phyloP scores from a whole-genome alignment of 2,888 invertebrate genomes.

The Gerosis bhagava region DNA sequence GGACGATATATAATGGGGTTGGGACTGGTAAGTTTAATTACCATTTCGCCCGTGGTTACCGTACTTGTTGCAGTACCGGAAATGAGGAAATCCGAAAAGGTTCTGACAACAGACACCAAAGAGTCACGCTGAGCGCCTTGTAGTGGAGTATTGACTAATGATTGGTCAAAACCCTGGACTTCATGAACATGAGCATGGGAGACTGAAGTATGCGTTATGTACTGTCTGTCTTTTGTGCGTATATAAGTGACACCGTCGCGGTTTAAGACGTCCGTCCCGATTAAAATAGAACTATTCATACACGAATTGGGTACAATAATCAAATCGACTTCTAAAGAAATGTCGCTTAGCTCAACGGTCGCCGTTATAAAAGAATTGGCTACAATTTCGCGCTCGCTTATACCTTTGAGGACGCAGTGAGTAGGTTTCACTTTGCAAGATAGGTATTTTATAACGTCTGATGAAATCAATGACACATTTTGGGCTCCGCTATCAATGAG shows the following conservation, averaged over 20 bases:
- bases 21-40: background rate
- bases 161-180: background rate
- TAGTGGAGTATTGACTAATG: background rate
- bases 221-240: background rate
- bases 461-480: background rate
- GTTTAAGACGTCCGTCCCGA: background rate
- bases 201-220: background rate
- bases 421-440: background rate
- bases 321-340: background rate
- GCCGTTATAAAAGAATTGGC: background rate
- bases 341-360: background rate
- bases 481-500: background rate
- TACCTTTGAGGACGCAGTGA: background rate
- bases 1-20: background rate
- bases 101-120: background rate
- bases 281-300: background rate
- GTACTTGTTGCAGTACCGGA: constrained; percentile 4
- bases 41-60: constrained; percentile 2
- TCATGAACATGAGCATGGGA: background rate
- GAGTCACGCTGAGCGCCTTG: background rate
- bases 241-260: background rate
- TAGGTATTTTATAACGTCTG: background rate
- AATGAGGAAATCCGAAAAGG: background rate
- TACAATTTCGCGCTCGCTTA: background rate
- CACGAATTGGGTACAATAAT: background rate